Percentiles rank a stretch among this genome's conserved stretches.
Conservation (phyloP, 2,888 invertebrate species). For the Agrypnus murinus region DNA sequence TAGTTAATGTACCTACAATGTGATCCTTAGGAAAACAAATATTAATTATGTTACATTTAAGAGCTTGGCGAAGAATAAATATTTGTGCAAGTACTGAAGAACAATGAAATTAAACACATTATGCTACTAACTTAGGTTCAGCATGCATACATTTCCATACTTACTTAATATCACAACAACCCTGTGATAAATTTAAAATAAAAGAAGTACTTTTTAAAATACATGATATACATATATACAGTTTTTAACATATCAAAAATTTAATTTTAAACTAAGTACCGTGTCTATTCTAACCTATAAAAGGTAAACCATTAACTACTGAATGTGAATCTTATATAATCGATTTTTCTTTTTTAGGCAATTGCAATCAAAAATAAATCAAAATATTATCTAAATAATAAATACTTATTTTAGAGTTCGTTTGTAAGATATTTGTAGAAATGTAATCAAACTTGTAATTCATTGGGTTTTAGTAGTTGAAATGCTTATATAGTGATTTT, state of each 20-base stretch:
- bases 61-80: slow-evolving; percentile 29
- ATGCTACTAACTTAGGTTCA: slow-evolving; percentile 20
- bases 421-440: too few relatives aligned
- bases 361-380: too few relatives aligned
- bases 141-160: slow-evolving; percentile 21
- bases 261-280: slow-evolving; percentile 13
- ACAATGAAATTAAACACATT: slow-evolving; percentile 1
- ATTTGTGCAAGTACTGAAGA: slow-evolving; percentile 23
- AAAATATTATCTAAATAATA: too few relatives aligned
- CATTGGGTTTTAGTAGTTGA: too few relatives aligned
- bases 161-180: slow-evolving; percentile 34
- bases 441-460: too few relatives aligned
- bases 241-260: slow-evolving; percentile 26
- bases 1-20: slow-evolving; percentile 49
- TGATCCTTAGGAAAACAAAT: slow-evolving; percentile 36
- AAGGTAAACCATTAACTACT: background rate
- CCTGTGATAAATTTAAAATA: slow-evolving; percentile 37
- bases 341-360: too few relatives aligned
- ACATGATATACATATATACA: too few relatives aligned
- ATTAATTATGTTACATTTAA: slow-evolving; percentile 29
- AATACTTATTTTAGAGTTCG: too few relatives aligned
- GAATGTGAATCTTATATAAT: too few relatives aligned
- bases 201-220: slow-evolving; percentile 23
- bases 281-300: slow-evolving; percentile 1
- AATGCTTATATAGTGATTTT: too few relatives aligned